Percentiles rank a stretch among this genome's conserved stretches.
phyloP scores from a whole-genome alignment of 2,113 vertebrate genomes.

The Poecile atricapillus region DNA sequence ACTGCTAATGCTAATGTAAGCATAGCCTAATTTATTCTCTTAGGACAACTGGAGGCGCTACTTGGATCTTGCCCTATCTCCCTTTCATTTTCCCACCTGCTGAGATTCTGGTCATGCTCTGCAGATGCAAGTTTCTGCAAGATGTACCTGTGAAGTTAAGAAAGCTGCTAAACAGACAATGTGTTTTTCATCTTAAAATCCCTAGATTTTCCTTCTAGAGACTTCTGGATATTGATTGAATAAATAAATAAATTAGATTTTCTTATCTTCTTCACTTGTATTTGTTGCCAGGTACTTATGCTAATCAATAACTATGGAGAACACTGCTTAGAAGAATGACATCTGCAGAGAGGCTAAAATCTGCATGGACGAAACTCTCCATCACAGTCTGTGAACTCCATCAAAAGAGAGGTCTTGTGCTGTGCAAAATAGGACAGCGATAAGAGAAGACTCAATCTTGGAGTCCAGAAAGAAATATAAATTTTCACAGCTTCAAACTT shows the following conservation, averaged over 20 bases:
- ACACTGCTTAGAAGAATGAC: not conserved
- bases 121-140: not conserved
- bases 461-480: not conserved
- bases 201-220: not conserved
- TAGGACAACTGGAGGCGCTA: not conserved
- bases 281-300: not conserved
- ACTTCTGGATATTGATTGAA: not conserved
- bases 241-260: not conserved
- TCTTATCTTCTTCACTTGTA: not conserved
- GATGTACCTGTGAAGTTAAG: not conserved
- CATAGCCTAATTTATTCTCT: not conserved
- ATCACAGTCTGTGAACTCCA: not conserved
- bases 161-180: not conserved
- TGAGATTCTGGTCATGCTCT: not conserved
- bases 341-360: not conserved
- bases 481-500: not conserved
- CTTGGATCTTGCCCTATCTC: not conserved
- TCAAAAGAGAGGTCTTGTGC: not conserved
- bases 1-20: not conserved
- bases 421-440: not conserved
- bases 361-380: not conserved
- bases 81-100: not conserved
- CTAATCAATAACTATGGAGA: not conserved
- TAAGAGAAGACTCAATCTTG: not conserved
- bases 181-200: not conserved